Evolutionary conservation across 2,797 vertebrate genomes (phyloP), one percentile per base, ranked within the genome.

Genomic region (Erpetoichthys calabaricus): DNA sequence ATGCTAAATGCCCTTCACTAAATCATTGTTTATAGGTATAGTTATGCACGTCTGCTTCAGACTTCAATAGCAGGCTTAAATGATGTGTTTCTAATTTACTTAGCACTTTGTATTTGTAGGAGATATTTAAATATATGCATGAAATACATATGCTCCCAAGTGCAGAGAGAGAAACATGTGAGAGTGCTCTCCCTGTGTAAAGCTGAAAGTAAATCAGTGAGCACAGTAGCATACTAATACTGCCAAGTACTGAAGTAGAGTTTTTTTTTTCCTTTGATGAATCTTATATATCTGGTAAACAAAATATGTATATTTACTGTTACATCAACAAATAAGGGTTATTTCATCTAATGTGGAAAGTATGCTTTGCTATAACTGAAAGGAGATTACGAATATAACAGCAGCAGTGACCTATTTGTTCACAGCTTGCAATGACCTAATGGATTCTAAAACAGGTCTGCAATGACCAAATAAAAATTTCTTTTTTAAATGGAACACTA

Each of bases 21-120:
- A 75, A 77, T 75, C 68, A 70, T 60, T 68, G 64, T 71, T 78
- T 73, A 66, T 72, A 73, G 67, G 67, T 65, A 74, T 56, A 66
- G 63, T 62, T 62, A 67, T 68, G 62, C 63, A 60, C 64, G 62
- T 58, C 59, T 68, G 67, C 60, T 63, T 69, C 60, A 63, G 56
- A 6, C 10, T 8, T 59, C 57, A 63, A 0, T 7, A 61, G 55
- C 8, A 5, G 9, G 46, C 63, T 63, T 73, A 65, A 68, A 1
- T 41, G 53, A 54, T 62, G 41, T 42, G 5, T 62, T 61, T 67
- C 66, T 61, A 67, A 72, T 66, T 44, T 10, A 7, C 57, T 7
- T 44, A 5, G 52, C 51, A 59, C 51, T 53, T 56, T 51, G 47
- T 59, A 6, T 53, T 67, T 72, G 63, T 45, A 44, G 59, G 63